phyloP scores from a whole-genome alignment of 2,888 invertebrate genomes.

The Mythimna ferrago region DNA sequence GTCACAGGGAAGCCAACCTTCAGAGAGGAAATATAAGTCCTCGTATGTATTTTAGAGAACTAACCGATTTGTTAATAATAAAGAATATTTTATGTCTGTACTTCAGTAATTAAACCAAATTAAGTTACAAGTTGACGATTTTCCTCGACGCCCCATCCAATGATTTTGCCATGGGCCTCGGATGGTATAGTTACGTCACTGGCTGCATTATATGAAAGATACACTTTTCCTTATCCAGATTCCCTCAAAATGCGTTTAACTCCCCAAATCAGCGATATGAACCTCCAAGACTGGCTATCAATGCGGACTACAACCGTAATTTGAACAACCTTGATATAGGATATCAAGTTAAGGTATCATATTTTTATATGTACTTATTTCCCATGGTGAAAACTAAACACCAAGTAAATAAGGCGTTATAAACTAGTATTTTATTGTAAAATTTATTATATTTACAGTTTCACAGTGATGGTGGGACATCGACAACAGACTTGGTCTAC shows the following conservation, averaged over 20 bases:
- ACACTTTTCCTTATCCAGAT: conserved; percentile 22
- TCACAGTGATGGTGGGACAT: conserved; percentile 83
- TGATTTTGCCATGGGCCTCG: no score
- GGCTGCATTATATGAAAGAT: conserved; percentile 6
- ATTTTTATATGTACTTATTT: not conserved
- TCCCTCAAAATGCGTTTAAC: conserved; percentile 24
- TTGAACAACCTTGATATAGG: conserved; percentile 34
- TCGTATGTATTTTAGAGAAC: no score
- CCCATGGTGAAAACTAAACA: not conserved
- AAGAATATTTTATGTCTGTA: no score
- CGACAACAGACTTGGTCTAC: conserved; percentile 84
- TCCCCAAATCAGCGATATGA: conserved; percentile 34
- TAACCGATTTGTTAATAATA: no score
- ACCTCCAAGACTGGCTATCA: conserved; percentile 19
- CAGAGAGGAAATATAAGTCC: no score
- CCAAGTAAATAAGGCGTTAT: not conserved
- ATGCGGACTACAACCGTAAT: conserved; percentile 31
- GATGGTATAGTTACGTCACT: no score
- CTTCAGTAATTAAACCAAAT: no score
- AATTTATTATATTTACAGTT: conserved; percentile 75
- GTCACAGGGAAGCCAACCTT: no score
- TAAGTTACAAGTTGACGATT: no score
- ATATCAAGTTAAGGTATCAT: conserved; percentile 57
- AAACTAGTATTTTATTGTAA: conserved; percentile 22
- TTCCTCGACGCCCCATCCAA: no score